Evolutionary conservation across 2,113 vertebrate species (phyloP).

Genomic region (Opisthocomus hoazin): DNA sequence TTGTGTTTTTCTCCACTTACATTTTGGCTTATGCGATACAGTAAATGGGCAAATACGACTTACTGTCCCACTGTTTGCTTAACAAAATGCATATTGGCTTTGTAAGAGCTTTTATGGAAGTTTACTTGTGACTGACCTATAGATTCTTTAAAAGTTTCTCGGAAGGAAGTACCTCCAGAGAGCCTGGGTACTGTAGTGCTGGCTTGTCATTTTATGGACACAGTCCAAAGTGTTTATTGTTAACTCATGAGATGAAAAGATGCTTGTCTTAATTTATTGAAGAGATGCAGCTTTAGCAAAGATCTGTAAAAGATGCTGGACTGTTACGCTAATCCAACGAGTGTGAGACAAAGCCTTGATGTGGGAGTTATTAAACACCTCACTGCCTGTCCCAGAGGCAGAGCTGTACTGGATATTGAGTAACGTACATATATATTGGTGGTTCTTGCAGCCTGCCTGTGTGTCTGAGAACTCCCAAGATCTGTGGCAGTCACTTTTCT

Average conservation of each 20-base stretch:
- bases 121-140: not conserved
- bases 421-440: not conserved
- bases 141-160: not conserved
- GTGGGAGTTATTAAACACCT: slow-evolving; percentile 14
- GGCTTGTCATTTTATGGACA: not conserved
- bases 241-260: not conserved
- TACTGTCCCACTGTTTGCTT: not conserved
- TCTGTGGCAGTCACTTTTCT: not conserved
- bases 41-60: not conserved
- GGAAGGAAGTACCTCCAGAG: not conserved
- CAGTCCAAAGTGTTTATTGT: not conserved
- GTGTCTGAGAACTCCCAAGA: not conserved
- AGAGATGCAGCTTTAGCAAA: slow-evolving; percentile 5
- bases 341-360: slow-evolving; percentile 8
- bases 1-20: not conserved
- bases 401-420: not conserved
- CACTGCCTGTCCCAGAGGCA: not conserved
- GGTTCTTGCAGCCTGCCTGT: not conserved
- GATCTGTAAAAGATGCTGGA: not conserved
- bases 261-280: not conserved
- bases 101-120: not conserved
- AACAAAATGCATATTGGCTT: not conserved
- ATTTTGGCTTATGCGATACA: not conserved
- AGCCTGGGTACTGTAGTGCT: not conserved
- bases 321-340: not conserved